These are phyloP conservation scores for Zosterops borbonicus DNA, from an alignment of 2,113 vertebrate species.

Conservation along the genomic window DNA sequence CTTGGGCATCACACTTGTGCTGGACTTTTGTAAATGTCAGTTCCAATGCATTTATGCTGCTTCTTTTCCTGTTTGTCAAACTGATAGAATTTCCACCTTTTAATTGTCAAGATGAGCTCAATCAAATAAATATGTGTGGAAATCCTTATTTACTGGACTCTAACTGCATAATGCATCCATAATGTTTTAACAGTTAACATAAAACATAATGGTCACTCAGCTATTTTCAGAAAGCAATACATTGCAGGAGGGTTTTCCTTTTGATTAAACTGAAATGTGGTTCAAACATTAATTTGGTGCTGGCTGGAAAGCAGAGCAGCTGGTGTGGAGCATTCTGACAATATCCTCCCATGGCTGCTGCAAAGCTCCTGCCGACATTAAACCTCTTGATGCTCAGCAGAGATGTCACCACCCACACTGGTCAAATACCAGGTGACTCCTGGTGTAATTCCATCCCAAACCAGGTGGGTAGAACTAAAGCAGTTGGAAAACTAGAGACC, in stretches of 20 bases:
- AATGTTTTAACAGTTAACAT: slow-evolving; percentile 36
- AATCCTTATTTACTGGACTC: slow-evolving; percentile 14
- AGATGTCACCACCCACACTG: background rate
- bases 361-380: background rate
- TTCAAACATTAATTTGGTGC: slow-evolving; percentile 30
- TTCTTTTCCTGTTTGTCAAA: background rate
- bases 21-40: background rate
- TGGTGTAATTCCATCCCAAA: background rate
- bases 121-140: background rate
- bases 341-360: background rate
- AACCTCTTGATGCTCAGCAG: background rate
- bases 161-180: background rate
- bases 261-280: slow-evolving; percentile 10
- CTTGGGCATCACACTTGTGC: background rate
- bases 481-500: background rate
- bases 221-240: slow-evolving; percentile 36
- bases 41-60: background rate
- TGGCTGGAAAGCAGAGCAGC: background rate
- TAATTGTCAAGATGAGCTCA: background rate
- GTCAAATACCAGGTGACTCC: background rate
- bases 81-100: background rate
- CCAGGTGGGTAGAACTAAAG: background rate
- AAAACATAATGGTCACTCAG: background rate
- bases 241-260: background rate
- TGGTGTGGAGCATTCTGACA: background rate